Evolutionary conservation across 2,113 vertebrate genomes (phyloP), one percentile per base, ranked within the genome.

Genomic region (Pedetes capensis): DNA sequence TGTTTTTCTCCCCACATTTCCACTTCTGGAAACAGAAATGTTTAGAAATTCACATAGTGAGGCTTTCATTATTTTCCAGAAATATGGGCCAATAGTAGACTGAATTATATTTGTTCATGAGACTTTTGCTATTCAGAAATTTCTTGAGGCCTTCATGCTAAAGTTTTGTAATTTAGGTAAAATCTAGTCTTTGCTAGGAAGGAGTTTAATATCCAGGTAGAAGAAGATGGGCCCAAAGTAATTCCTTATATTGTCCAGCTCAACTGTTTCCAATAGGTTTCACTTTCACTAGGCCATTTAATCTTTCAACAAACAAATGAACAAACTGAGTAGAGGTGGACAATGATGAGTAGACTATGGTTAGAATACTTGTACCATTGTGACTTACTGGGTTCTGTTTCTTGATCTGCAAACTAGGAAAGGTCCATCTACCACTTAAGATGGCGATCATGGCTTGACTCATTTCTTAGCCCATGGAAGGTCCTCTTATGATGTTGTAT

Each of bases 161-260:
- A 79, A 11, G 2, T 68, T 87, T 87, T 89, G 12, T 42, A 27
- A 61, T 83, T 72, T 49, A 69, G 80, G 29, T 72, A 27, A 51
- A 93, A 71, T 64, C 27, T 64, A 75, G 44, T 91, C 37, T 78
- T 68, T 49, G 34, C 85, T 47, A 44, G 55, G 34, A 34, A 47
- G 68, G 63, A 88, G n/a, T 59, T 84, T 47, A 79, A 39, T 22
- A 49, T 71, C 37, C 59, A 27, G 12, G 16, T 42, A 12, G 61
- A 59, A 66, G 69, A 93, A 71, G 9, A 86, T 68, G 23, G 18
- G 1, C 47, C 53, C 39, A 57, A 18, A 42, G 13, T 27, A 42
- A 85, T 89, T 75, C 20, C 6, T 85, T 57, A 6, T 2, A 5
- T 63, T 47, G 13, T 7, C 27, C 23, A 37, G 20, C 37, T 49